A percentile compares a stretch with the other conserved stretches of the same genome.
phyloP scores from a whole-genome alignment of 2,797 vertebrate species.

The Hylomyscus alleni region DNA sequence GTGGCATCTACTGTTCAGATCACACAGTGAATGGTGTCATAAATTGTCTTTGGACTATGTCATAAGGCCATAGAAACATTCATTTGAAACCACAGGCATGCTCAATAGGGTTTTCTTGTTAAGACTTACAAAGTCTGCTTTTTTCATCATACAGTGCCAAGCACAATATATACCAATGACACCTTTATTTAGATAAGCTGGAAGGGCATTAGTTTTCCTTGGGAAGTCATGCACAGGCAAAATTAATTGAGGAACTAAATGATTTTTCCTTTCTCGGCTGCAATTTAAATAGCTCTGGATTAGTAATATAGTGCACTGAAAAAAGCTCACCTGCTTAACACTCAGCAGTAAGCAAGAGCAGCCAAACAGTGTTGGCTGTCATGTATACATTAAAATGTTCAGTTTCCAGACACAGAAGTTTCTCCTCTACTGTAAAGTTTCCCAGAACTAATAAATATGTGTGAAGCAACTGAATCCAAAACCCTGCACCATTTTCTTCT shows the following conservation, averaged over 20 bases:
- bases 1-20: background rate
- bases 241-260: constrained; percentile 77
- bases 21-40: constrained; percentile 14
- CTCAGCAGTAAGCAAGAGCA: background rate
- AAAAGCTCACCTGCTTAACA: constrained; percentile 57
- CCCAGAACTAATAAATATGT: constrained; percentile 11
- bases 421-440: constrained; percentile 4
- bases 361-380: constrained; percentile 28
- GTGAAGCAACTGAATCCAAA: constrained; percentile 58
- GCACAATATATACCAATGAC: constrained; percentile 47
- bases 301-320: constrained; percentile 2
- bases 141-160: constrained; percentile 33
- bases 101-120: constrained; percentile 69
- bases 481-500: constrained; percentile 67
- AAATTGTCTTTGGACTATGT: background rate
- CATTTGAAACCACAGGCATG: constrained; percentile 61
- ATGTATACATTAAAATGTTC: constrained; percentile 73
- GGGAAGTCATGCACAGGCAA: constrained; percentile 66
- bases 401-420: constrained; percentile 68
- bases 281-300: constrained; percentile 59
- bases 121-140: constrained; percentile 67
- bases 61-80: constrained; percentile 46
- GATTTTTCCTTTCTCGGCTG: constrained; percentile 40
- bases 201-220: constrained; percentile 66
- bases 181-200: constrained; percentile 67